Evolutionary conservation across 2,113 vertebrate genomes (phyloP), one percentile per base, ranked within the genome.

Genomic region (Brienomyrus brachyistius): DNA sequence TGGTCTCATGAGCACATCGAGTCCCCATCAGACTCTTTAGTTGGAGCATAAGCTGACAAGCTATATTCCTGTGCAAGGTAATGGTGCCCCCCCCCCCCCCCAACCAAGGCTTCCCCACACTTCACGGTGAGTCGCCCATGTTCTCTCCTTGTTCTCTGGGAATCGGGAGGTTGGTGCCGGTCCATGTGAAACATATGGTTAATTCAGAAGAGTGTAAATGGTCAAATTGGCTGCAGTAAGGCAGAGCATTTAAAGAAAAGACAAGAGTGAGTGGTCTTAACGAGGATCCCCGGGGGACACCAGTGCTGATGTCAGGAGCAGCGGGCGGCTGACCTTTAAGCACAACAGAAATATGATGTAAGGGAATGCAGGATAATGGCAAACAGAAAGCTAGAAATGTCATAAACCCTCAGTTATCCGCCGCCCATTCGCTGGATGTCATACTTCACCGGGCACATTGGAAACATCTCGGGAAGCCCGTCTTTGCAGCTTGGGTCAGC

Each of bases 291-390:
- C 40, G 45, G 89, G 27, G 88, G 17, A 80, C 15, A 23, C 23
- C 10, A 11, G 87, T 45, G 17, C 17, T 47, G 56, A 62, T 62
- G 54, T 88, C 35, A 88, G 35, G 54, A 66, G 19, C 87, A 8
- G 51, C 27, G 15, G 86, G 51, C 56, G 51, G 51, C 40, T 88
- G 56, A 88, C 87, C 87, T 88, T 88, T 66, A 21, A 62, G 54
- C 87, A 62, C 56, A 88, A 88, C 54, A n/a, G 27, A 23, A 88
- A 43, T 62, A 35, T 62, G 87, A 11, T 45, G 87, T 40, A 66
- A 45, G 10, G 45, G 35, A 88, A 66, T n/a, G 35, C 19, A 23
- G 35, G 35, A 45, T 43, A 31, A 45, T n/a, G 47, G 40, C 47
- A 88, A 31, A 77, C 88, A 27, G 40, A 50, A 21, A 23, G 23